Evolutionary conservation across 2,113 vertebrate genomes (phyloP), one percentile per base, ranked within the genome.

Genomic region (Sturnira hondurensis): DNA sequence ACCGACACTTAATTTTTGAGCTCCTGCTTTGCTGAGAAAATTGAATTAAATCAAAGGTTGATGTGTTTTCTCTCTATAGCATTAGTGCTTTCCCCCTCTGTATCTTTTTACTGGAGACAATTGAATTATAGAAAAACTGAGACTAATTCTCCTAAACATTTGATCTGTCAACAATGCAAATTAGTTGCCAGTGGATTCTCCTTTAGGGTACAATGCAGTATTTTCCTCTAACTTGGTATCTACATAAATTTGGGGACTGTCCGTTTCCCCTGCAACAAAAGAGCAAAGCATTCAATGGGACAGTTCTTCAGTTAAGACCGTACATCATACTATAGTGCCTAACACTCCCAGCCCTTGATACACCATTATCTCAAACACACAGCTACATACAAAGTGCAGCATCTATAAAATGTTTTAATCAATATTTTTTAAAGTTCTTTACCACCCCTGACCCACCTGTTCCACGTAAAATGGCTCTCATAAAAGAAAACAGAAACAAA

Each of bases 401-500:
- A 68, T 68, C 88, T 84, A 22, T 28, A 76, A 88, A 65, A 74
- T 52, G 13, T 68, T 71, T 78, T 81, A 47, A 94, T 36, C 33
- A 28, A 43, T 28, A 56, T 41, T 65, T 70, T 70, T 71, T 45
- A 94, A 45, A 50, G 26, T 56, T 41, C 31, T 78, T 50, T 14
- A 84, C 5, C 1, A 89, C 12, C 10, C 16, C 63, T 36, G 31
- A 74, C 1, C 22, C 9, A 36, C n/a, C n/a, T 45, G 24, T 50
- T 24, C 24, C 33, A 41, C 17, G 15, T 56, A 67, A 92, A 93
- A 81, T 1, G 24, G 12, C 22, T 77, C 33, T 65, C 3, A 15
- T 33, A 10, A 95, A 87, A 93, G 15, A 85, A 95, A 96, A 54
- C 7, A 83, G 73, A 88, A 89, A 12, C 24, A n/a, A 86, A 93